These are phyloP conservation scores for Buphagus erythrorhynchus DNA, from an alignment of 2,797 vertebrate genomes.

Conservation along the genomic window DNA sequence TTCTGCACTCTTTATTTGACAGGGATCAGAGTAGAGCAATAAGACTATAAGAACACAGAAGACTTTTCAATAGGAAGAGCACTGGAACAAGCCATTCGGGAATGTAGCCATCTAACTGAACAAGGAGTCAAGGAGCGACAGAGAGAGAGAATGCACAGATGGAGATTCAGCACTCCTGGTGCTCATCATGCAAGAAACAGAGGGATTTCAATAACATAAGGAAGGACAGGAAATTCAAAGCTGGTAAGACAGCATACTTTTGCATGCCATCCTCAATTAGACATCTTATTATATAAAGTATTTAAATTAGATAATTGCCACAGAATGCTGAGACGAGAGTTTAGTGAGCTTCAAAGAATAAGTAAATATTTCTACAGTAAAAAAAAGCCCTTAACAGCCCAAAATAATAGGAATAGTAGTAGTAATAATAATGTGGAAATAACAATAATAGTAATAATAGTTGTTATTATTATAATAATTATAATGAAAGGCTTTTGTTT, in stretches of 20 bases:
- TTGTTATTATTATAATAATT: not conserved
- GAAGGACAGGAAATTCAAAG: not conserved
- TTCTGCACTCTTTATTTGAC: not conserved
- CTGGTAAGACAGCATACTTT: not conserved
- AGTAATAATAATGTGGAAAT: not conserved
- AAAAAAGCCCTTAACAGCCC: not conserved
- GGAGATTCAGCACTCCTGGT: fast-evolving
- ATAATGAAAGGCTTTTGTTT: not conserved
- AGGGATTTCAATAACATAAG: not conserved
- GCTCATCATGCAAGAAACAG: not conserved
- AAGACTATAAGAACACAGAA: not conserved
- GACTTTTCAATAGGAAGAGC: not conserved
- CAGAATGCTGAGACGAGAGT: not conserved
- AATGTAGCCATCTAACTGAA: not conserved
- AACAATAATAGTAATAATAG: not conserved
- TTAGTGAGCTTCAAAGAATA: not conserved
- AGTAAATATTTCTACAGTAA: not conserved
- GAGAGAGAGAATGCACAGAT: not conserved
- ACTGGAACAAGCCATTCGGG: not conserved
- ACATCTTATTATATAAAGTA: not conserved
- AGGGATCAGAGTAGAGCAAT: not conserved
- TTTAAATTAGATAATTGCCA: constrained; percentile 1
- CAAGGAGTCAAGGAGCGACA: not conserved
- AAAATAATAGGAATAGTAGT: not conserved
- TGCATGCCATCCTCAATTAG: not conserved